Evolutionary conservation across 2,888 invertebrate genomes (phyloP).

Genomic region (Lasioglossum lativentre): DNA sequence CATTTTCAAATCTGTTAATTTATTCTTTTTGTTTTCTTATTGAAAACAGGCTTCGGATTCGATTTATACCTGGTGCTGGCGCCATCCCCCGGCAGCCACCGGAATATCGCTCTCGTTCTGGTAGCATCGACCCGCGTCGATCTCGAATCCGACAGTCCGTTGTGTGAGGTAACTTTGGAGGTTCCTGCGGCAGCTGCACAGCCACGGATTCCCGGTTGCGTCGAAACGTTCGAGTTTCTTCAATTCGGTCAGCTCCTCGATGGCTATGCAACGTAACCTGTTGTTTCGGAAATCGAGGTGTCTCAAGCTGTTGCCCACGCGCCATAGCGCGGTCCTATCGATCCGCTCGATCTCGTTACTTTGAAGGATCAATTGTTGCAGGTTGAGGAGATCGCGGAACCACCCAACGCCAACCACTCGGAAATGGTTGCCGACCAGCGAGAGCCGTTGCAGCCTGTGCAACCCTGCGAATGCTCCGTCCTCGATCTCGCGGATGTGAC

Average conservation of each 20-base stretch:
- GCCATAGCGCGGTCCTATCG: slow-evolving; percentile 65
- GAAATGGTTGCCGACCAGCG: slow-evolving; percentile 71
- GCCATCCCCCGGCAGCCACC: slow-evolving; percentile 8
- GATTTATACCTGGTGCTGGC: slow-evolving; percentile 50
- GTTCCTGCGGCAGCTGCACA: slow-evolving; percentile 67
- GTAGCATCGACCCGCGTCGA: slow-evolving; percentile 65
- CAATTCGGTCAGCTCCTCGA: slow-evolving; percentile 62
- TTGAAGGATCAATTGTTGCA: slow-evolving; percentile 71
- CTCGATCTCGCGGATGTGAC: slow-evolving; percentile 70
- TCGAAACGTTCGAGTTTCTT: slow-evolving; percentile 68
- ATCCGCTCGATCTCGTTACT: slow-evolving; percentile 68
- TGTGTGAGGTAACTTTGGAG: slow-evolving; percentile 63
- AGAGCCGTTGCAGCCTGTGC: slow-evolving; percentile 72
- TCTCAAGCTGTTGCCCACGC: slow-evolving; percentile 62
- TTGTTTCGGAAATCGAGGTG: slow-evolving; percentile 71
- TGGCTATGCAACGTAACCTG: slow-evolving; percentile 68
- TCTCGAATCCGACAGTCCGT: slow-evolving; percentile 70
- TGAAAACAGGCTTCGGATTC: not conserved
- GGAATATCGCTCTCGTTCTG: slow-evolving; percentile 41
- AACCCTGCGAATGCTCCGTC: slow-evolving; percentile 76
- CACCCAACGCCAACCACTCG: slow-evolving; percentile 62
- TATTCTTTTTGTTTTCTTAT: not conserved
- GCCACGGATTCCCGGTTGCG: slow-evolving; percentile 73
- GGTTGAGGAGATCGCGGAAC: slow-evolving; percentile 73
- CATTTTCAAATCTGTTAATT: not conserved